Evolutionary conservation across 2,113 vertebrate species (phyloP), one percentile per base, ranked within the genome.

Genomic region (Apus apus): DNA sequence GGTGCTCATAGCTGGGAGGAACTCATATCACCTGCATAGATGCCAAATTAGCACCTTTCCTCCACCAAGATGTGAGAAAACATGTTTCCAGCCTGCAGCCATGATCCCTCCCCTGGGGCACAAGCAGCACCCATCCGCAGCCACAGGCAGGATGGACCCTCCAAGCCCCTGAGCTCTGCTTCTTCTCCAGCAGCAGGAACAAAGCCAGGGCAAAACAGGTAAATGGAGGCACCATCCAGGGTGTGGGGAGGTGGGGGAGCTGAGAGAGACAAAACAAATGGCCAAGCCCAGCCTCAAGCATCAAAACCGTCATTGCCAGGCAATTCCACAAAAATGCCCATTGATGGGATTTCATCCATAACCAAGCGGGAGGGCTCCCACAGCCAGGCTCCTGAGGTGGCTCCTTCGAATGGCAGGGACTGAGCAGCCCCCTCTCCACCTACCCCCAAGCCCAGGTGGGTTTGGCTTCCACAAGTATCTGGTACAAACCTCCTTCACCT

Each of bases 341-440:
- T 71, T 90, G 90, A 75, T 62, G 73, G 83, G 88, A 94, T 89
- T 93, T 96, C 92, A 96, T 72, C 92, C 94, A 92, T 90, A 93
- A 78, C 85, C 20, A 8, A 93, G 65, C 0, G 0, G 36, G 45
- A 65, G 36, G 7, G 36, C 43, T 89, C 5, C 6, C 29, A 6
- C 0, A 1, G 54, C 34, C 67, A 9, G 1, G 66, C 34, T 86
- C 90, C 82, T 4, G 4, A 34, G n/a, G 36, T 6, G 7, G 82
- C 34, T 77, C 82, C 90, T 89, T 72, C 5, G 1, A 86, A 77
- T 1, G 5, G 29, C 48, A 36, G 40, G n/a, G 65, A 73, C 27
- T 1, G 0, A 65, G 93, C 15, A 74, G 25, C 27, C 30, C 27
- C 36, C 79, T 95, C 60, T 77, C 51, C 61, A 78, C 16, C 67